Evolutionary conservation across 1,140 invertebrate species (phyloP).

Genomic region (Camponotus floridanus): DNA sequence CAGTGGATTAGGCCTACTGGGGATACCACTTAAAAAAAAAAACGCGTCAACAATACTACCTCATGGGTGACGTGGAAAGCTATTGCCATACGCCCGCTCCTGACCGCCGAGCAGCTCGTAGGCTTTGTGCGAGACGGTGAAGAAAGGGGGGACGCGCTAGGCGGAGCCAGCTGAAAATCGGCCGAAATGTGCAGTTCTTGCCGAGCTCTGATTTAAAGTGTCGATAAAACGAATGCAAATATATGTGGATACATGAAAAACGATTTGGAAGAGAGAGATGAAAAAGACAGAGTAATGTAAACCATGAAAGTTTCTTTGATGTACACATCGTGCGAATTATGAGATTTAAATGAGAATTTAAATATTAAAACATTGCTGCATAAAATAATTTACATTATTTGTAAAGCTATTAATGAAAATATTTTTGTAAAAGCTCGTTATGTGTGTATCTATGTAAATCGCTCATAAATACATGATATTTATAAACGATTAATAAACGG

Average conservation of each 20-base stretch:
- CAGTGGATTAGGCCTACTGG: too few relatives aligned
- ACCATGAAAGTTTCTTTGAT: not conserved
- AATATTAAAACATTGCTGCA: not conserved
- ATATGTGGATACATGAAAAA: not conserved
- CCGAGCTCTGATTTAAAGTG: constrained; percentile 63
- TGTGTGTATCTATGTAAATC: not conserved
- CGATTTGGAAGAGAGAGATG: constrained; percentile 15
- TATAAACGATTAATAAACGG: not conserved
- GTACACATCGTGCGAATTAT: not conserved
- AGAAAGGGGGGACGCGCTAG: too few relatives aligned
- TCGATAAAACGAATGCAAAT: constrained; percentile 57
- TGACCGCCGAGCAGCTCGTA: too few relatives aligned
- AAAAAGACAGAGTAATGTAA: not conserved
- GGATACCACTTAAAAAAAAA: too few relatives aligned
- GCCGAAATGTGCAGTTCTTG: too few relatives aligned
- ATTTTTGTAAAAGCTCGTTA: not conserved
- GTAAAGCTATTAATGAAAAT: not conserved
- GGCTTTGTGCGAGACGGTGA: too few relatives aligned
- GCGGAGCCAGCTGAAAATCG: too few relatives aligned
- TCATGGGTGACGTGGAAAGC: too few relatives aligned
- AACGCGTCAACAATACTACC: too few relatives aligned
- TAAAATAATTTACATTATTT: constrained; percentile 14
- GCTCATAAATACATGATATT: not conserved
- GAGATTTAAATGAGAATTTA: not conserved
- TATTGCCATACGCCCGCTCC: too few relatives aligned